Percentiles rank a stretch among this genome's conserved stretches.
These are phyloP conservation scores for Chauna torquata DNA, from an alignment of 2,113 vertebrate species.

Conservation along the genomic window DNA sequence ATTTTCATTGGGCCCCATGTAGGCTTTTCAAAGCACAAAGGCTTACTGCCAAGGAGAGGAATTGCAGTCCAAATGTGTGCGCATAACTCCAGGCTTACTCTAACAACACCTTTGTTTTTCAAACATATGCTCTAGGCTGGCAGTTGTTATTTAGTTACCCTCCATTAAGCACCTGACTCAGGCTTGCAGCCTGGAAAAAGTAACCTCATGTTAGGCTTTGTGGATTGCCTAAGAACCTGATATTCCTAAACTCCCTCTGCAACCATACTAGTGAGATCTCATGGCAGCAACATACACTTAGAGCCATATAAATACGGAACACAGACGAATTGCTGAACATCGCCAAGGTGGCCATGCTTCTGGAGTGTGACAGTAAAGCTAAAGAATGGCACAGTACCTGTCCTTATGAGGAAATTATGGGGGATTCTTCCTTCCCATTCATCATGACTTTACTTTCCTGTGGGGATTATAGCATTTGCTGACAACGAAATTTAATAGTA, in stretches of 20 bases:
- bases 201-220: conserved; percentile 32
- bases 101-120: conserved; percentile 53
- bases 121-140: neutral
- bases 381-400: neutral
- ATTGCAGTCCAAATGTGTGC: neutral
- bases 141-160: conserved; percentile 19
- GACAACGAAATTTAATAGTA: conserved; percentile 36
- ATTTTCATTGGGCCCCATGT: neutral
- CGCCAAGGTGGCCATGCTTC: rapidly evolving
- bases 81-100: neutral
- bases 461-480: conserved; percentile 16
- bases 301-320: neutral
- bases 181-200: conserved; percentile 64
- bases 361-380: neutral
- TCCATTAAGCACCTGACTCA: conserved; percentile 40
- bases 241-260: conserved; percentile 18
- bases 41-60: neutral
- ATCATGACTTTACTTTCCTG: conserved; percentile 6
- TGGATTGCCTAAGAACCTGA: conserved; percentile 35
- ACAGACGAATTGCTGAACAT: neutral
- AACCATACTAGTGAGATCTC: neutral
- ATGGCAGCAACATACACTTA: neutral
- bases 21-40: neutral
- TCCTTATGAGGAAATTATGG: neutral
- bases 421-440: neutral